These are phyloP conservation scores for Acrocephalus scirpaceus DNA, from an alignment of 2,797 vertebrate species.

Conservation along the genomic window DNA sequence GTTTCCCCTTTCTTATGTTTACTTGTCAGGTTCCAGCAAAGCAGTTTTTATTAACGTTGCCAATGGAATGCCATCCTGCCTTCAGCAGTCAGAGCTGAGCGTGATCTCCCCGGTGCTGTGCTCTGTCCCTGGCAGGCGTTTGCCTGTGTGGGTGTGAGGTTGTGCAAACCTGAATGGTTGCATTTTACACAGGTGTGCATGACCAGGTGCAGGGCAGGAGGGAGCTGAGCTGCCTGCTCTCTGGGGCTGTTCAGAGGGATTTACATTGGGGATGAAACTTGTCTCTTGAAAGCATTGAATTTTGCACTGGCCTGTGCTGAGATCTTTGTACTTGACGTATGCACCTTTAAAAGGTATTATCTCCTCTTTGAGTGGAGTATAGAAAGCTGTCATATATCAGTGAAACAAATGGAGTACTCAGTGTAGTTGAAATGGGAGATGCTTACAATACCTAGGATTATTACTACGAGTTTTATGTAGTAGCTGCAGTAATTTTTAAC, in stretches of 20 bases:
- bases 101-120: accelerated
- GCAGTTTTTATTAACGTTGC: background rate
- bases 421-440: conserved; percentile 33
- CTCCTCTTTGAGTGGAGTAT: background rate
- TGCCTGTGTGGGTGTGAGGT: conserved; percentile 60
- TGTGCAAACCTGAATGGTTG: conserved; percentile 62
- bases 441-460: background rate
- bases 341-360: background rate
- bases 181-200: conserved; percentile 46
- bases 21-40: background rate
- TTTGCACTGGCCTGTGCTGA: background rate
- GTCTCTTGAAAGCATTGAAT: background rate
- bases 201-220: background rate
- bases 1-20: background rate
- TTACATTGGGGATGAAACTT: background rate
- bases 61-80: background rate
- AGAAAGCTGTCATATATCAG: background rate
- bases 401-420: background rate
- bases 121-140: conserved; percentile 13
- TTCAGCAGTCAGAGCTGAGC: background rate
- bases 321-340: background rate
- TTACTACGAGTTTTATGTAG: background rate
- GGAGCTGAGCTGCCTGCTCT: background rate
- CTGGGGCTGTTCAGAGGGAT: background rate
- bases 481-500: background rate